Conservation (phyloP, 2,888 invertebrate genomes). For the Disparrhopalites patrizii region DNA sequence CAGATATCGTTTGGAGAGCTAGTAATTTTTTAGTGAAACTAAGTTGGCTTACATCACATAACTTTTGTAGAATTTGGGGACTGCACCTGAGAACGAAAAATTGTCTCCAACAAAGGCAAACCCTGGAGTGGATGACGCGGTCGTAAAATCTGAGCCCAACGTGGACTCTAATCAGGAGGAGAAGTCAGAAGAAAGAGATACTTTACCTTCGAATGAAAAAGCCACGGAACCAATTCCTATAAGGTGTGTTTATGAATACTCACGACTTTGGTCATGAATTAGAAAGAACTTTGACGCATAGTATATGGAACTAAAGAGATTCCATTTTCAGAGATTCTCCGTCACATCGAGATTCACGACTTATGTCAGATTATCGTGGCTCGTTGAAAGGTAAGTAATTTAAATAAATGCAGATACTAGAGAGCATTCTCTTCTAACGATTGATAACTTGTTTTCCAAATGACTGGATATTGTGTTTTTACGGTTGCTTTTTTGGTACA, state of each 20-base stretch:
- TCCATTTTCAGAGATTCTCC: constrained; percentile 29
- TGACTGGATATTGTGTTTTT: background rate
- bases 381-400: background rate
- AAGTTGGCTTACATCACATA: too few species aligned
- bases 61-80: background rate
- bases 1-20: background rate
- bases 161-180: background rate
- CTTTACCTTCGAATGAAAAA: too few species aligned
- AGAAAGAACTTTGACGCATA: too few species aligned
- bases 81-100: background rate
- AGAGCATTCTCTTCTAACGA: background rate
- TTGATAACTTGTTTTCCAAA: background rate
- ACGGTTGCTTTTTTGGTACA: constrained; percentile 14
- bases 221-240: constrained; percentile 73
- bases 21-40: background rate
- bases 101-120: background rate
- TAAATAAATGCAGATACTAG: too few species aligned
- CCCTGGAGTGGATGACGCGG: background rate
- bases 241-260: constrained; percentile 55
- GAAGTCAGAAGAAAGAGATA: too few species aligned
- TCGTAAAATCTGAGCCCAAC: constrained; percentile 1
- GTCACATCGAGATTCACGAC: constrained; percentile 30
- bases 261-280: background rate
- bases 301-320: too few species aligned
- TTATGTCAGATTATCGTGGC: constrained; percentile 24